A percentile compares a stretch with the other conserved stretches of the same genome.
phyloP scores from a whole-genome alignment of 1,140 invertebrate species.

The Hyposmocoma kahamanoa region DNA sequence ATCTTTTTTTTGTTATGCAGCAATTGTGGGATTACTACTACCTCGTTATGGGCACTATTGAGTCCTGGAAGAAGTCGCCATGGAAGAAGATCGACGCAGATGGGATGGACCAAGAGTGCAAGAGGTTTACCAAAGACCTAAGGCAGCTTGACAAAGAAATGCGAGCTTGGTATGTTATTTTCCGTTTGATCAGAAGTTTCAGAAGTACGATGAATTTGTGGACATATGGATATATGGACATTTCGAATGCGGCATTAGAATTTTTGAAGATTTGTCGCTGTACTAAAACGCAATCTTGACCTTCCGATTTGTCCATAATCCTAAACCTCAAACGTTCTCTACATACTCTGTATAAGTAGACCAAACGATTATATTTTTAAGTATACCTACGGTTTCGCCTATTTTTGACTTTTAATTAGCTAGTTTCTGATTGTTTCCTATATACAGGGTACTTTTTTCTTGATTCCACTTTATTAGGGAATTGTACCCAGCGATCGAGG shows the following conservation, averaged over 20 bases:
- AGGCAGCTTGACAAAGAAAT: constrained; percentile 91
- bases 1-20: too few species aligned
- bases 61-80: constrained; percentile 93
- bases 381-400: too few species aligned
- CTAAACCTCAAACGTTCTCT: too few species aligned
- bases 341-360: too few species aligned
- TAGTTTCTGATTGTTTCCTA: background rate
- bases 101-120: constrained; percentile 95
- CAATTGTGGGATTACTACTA: constrained; percentile 93
- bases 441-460: background rate
- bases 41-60: constrained; percentile 85
- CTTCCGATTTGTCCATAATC: too few species aligned
- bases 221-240: too few species aligned
- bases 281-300: too few species aligned
- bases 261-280: too few species aligned
- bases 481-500: constrained; percentile 78
- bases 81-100: constrained; percentile 97
- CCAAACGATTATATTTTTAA: too few species aligned
- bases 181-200: background rate
- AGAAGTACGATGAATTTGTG: too few species aligned
- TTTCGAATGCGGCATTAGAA: too few species aligned
- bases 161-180: constrained; percentile 79
- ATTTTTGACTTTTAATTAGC: too few species aligned
- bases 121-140: constrained; percentile 90
- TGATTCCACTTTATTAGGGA: constrained; percentile 43